These are phyloP conservation scores for Spodoptera litura DNA, from an alignment of 1,140 invertebrate genomes.

Conservation along the genomic window DNA sequence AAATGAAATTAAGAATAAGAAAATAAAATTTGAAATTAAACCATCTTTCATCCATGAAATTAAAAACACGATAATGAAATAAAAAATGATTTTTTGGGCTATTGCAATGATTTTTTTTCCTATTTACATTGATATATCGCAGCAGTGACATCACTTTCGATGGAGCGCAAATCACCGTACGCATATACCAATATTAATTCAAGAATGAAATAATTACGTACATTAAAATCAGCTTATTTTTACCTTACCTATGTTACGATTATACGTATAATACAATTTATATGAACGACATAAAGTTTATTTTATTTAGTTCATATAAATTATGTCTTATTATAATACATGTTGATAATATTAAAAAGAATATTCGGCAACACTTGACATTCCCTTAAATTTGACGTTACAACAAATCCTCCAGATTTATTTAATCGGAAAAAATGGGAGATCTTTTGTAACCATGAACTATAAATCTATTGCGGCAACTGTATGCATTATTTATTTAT, in stretches of 20 bases:
- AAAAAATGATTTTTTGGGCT: slow-evolving; percentile 79
- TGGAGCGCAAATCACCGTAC: slow-evolving; percentile 39
- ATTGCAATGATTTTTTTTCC: slow-evolving; percentile 81
- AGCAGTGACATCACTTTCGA: slow-evolving; percentile 49
- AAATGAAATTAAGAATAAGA: slow-evolving; percentile 67
- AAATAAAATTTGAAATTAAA: slow-evolving; percentile 63
- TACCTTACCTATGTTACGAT: slow-evolving; percentile 84
- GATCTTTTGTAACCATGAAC: slow-evolving; percentile 67
- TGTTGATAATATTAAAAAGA: slow-evolving; percentile 84
- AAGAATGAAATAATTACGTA: slow-evolving; percentile 84
- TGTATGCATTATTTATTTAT: slow-evolving; percentile 56
- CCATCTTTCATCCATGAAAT: slow-evolving; percentile 60
- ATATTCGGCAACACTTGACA: slow-evolving; percentile 86
- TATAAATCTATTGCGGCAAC: slow-evolving; percentile 82
- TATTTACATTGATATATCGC: slow-evolving; percentile 72
- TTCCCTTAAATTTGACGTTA: slow-evolving; percentile 71
- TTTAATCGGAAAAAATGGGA: slow-evolving; percentile 31
- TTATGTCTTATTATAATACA: slow-evolving; percentile 81
- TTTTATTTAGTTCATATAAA: slow-evolving; percentile 57
- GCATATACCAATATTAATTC: slow-evolving; percentile 80
- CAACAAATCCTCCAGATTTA: slow-evolving; percentile 57
- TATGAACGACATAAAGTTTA: slow-evolving; percentile 55
- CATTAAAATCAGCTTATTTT: slow-evolving; percentile 83
- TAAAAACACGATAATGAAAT: slow-evolving; percentile 73
- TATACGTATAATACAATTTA: slow-evolving; percentile 70